Evolutionary conservation across 2,797 vertebrate species (phyloP).

Genomic region (Sebastolobus altivelis): DNA sequence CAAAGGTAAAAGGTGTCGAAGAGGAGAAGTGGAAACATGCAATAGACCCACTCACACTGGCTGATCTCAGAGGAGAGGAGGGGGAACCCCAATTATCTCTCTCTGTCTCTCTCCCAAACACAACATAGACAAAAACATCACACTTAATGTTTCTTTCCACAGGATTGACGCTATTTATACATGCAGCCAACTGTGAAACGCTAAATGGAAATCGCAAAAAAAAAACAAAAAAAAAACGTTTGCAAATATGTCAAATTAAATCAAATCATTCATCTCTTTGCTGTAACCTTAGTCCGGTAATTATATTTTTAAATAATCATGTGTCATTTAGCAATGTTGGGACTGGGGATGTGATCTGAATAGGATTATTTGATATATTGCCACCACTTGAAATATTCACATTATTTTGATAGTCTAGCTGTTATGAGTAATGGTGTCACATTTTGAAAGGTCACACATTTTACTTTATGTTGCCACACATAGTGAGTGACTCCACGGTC

Average conservation of each 20-base stretch:
- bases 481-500: background rate
- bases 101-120: conserved; percentile 42
- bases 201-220: conserved; percentile 9
- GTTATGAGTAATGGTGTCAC: conserved; percentile 3
- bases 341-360: background rate
- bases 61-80: conserved; percentile 65
- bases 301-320: background rate
- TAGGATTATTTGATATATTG: background rate
- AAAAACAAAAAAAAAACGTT: background rate
- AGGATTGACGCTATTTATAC: conserved; percentile 37
- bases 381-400: background rate
- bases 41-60: conserved; percentile 71
- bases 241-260: background rate
- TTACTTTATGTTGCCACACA: background rate
- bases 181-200: conserved; percentile 16
- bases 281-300: background rate
- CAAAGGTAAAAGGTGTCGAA: conserved; percentile 80
- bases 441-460: conserved; percentile 34
- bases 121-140: conserved; percentile 51
- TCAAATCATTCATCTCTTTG: background rate
- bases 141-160: conserved; percentile 54
- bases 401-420: background rate
- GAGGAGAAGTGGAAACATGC: conserved; percentile 73
- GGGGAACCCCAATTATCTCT: conserved; percentile 71
- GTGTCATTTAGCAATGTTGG: background rate